Evolutionary conservation across 2,888 invertebrate species (phyloP).

Genomic region (Choristoneura rosaceana): DNA sequence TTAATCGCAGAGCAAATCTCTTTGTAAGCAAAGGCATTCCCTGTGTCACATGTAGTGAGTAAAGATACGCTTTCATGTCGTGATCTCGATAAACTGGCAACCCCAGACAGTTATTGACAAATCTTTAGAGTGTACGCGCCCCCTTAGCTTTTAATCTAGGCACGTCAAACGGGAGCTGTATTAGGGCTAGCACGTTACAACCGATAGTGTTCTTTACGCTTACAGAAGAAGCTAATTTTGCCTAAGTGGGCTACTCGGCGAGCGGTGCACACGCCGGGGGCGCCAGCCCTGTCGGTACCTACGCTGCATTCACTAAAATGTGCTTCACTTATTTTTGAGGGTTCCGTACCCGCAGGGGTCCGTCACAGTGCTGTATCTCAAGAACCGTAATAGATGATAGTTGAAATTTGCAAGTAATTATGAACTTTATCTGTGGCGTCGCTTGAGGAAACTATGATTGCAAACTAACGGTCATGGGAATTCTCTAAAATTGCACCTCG

Average conservation of each 20-base stretch:
- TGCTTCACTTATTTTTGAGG: slow-evolving; percentile 46
- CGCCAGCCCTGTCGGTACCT: slow-evolving; percentile 58
- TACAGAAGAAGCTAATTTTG: slow-evolving; percentile 84
- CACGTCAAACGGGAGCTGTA: slow-evolving; percentile 73
- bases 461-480: too few relatives aligned
- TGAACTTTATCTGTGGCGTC: too few relatives aligned
- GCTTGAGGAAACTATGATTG: too few relatives aligned
- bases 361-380: too few relatives aligned
- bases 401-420: too few relatives aligned
- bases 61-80: slow-evolving; percentile 17
- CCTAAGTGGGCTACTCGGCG: slow-evolving; percentile 82
- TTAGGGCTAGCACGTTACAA: slow-evolving; percentile 76
- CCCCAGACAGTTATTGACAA: slow-evolving; percentile 41
- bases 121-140: slow-evolving; percentile 54
- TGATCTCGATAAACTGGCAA: slow-evolving; percentile 37
- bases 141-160: slow-evolving; percentile 72
- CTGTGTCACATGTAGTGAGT: slow-evolving; percentile 12
- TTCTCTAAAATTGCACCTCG: too few relatives aligned
- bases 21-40: slow-evolving; percentile 3
- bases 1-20: slow-evolving; percentile 20
- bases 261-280: slow-evolving; percentile 62
- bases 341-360: too few relatives aligned
- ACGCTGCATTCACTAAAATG: slow-evolving; percentile 73
- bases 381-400: too few relatives aligned
- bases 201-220: slow-evolving; percentile 83